Base-by-base conservation (phyloP, 2,113 vertebrate genomes). In the Dicerorhinus sumatrensis region DNA sequence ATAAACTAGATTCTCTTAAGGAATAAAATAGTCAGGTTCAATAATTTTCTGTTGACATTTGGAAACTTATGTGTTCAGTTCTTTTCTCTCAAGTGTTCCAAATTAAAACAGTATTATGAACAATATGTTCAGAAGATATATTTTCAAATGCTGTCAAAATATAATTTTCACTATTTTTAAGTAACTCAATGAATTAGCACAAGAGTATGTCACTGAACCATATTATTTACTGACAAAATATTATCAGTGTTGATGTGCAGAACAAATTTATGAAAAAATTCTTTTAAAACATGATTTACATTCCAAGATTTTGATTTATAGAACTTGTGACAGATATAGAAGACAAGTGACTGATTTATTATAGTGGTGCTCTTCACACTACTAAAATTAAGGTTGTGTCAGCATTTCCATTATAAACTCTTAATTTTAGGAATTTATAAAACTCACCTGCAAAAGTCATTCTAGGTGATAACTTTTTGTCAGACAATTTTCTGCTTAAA, bases 291-390 rank as follows among this genome's bases (percentile, higher is more conserved):
- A 76, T 90, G 81, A 97, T 96, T 96, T 98, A 72, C 89, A 94
- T 97, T 85, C 36, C 14, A 92, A 65, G 87, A 95, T 96, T 96
- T 95, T 98, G 89, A 96, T 97, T 96, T 95, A 90, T 97, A 46
- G 77, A 91, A 91, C 6, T 80, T 86, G 9, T 79, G 93, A 73
- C 84, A 83, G 46, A 88, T 27, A 73, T 23, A 16, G 72, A 73
- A 73, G 72, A 73, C 72, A 73, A 73, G 72, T 73, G 23, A 73
- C 33, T 73, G 6, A 46, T 73, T 73, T 73, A 25, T 29, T 73
- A 72, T 72, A 42, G 20, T 25, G 85, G 72, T 93, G 39, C 36
- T 96, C 58, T 76, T 92, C 76, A 88, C 42, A 67, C 39, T 58
- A 46, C 20, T 60, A 80, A 94, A 77, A 39, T 95, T 96, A 54